These are phyloP conservation scores for Rhinogobio ventralis DNA, from an alignment of 2,797 vertebrate species.

Conservation along the genomic window DNA sequence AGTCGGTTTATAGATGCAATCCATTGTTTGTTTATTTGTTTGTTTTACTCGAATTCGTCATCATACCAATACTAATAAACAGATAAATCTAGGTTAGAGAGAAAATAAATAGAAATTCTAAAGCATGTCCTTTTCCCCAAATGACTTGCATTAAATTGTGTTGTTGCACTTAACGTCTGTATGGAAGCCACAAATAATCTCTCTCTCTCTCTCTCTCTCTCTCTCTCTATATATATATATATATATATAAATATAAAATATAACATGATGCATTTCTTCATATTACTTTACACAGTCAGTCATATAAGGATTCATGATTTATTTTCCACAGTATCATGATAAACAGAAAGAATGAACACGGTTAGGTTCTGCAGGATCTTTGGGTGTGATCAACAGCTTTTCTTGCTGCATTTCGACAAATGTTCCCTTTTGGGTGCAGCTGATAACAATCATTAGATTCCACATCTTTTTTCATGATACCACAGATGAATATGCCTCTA, in stretches of 20 bases:
- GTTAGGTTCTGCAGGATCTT: slow-evolving; percentile 82
- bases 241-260: slow-evolving; percentile 32
- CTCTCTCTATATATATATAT: neutral
- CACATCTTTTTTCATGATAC: slow-evolving; percentile 5
- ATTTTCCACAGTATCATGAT: slow-evolving; percentile 71
- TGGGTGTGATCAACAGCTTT: slow-evolving; percentile 85
- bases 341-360: slow-evolving; percentile 66
- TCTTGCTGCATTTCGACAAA: slow-evolving; percentile 74
- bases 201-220: too few species aligned
- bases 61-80: neutral
- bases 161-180: slow-evolving; percentile 2
- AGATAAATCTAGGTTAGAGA: neutral
- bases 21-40: neutral
- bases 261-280: slow-evolving; percentile 60
- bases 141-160: slow-evolving; percentile 38
- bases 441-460: slow-evolving; percentile 50
- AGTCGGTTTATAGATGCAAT: slow-evolving; percentile 5
- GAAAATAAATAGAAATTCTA: neutral
- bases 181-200: neutral
- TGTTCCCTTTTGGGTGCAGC: slow-evolving; percentile 65
- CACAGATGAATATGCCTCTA: slow-evolving; percentile 14
- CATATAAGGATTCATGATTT: slow-evolving; percentile 64
- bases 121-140: neutral
- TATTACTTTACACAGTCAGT: slow-evolving; percentile 72
- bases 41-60: slow-evolving; percentile 29